Base-by-base conservation (phyloP, 1,140 invertebrate genomes). In the Hycleus cichorii region DNA sequence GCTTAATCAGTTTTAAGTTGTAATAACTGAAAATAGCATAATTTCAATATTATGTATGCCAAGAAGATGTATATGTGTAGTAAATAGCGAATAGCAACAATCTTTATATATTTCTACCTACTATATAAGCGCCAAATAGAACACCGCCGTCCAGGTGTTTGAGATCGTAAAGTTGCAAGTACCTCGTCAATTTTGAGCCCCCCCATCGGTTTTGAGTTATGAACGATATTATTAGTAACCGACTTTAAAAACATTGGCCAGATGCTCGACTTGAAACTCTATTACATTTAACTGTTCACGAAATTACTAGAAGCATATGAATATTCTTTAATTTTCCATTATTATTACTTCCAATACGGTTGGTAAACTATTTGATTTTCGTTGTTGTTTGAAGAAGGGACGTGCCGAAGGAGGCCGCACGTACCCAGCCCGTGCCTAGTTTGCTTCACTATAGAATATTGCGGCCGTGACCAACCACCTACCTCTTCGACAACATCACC, bases 341-440 rank as follows among this genome's bases (percentile, higher is more conserved):
- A 32, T 32, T 32, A 32, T 32, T 32, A 32, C 3, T 32, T 7
- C 7, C 7, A 32, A 5, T 32, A 32, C 18, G 18, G 18, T 18
- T 18, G 18, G 18, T 18, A 18, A 18, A 18, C 18, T 18, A 18
- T 18, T 18, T 1, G 18, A 18, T 18, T 18, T 4, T 32, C 32
- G 7, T 32, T 32, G 32, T 32, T 32, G 32, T 32, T 32, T 45
- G 51, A 38, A 42, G 51, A 45, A 38, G 51, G 32, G 54, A 57
- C 54, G 54, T 57, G 54, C 46, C 46, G 54, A 49, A 57, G 47
- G 54, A 57, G 54, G 54, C 54, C 54, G 54, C 54, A 57, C 54
- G 54, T 57, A 57, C 9, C 7, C 12, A 57, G 47, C 54, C 54
- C 54, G 54, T 57, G 54, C 54, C 54, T n/a, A 39, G 32, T 32